Evolutionary conservation across 2,113 vertebrate genomes (phyloP).

Genomic region (Alaudala cheleensis): DNA sequence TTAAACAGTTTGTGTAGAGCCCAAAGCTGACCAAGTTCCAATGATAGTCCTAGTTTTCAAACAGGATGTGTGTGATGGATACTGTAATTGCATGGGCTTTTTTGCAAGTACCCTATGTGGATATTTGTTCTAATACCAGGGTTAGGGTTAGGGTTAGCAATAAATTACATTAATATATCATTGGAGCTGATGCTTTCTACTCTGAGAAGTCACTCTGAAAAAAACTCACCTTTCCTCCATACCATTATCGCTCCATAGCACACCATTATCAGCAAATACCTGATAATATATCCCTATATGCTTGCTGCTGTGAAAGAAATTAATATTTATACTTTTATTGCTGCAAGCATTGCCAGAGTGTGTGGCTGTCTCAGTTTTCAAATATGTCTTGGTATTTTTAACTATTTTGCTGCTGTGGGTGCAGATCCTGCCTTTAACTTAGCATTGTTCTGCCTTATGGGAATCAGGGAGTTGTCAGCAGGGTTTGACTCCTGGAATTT

Average conservation of each 20-base stretch:
- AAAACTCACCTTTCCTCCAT: constrained; percentile 8
- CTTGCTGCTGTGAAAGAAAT: neutral
- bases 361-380: neutral
- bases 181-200: neutral
- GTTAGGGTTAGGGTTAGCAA: too few relatives aligned
- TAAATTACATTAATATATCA: neutral
- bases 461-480: neutral
- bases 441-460: neutral
- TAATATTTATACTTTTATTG: neutral
- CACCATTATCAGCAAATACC: constrained; percentile 9
- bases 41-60: neutral
- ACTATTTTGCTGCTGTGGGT: neutral
- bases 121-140: neutral
- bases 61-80: neutral
- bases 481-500: neutral
- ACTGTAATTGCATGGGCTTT: neutral
- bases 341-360: neutral
- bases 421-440: neutral
- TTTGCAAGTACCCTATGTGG: neutral
- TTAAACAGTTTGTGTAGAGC: neutral
- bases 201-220: neutral
- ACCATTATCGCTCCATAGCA: neutral
- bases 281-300: constrained; percentile 14
- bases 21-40: neutral
- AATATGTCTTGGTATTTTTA: neutral